phyloP scores from a whole-genome alignment of 2,888 invertebrate species.

The Cephus pulcher region DNA sequence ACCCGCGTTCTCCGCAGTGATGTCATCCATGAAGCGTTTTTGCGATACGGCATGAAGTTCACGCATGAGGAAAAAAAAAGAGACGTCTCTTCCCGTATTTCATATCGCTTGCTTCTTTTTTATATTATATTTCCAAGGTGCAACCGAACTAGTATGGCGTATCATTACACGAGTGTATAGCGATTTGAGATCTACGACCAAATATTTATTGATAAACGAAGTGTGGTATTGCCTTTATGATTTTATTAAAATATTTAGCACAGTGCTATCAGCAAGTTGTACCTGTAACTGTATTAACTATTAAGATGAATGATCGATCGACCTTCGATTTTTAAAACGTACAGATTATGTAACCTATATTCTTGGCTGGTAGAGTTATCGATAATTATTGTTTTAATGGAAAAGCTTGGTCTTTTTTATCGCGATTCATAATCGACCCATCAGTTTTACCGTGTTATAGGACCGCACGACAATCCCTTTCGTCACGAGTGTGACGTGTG shows the following conservation, averaged over 20 bases:
- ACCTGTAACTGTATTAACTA: background rate
- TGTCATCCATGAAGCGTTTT: conserved; percentile 41
- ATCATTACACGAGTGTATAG: background rate
- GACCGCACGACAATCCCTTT: background rate
- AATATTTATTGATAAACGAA: background rate
- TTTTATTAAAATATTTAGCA: background rate
- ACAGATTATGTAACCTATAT: background rate
- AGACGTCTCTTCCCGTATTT: background rate
- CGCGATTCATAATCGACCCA: background rate
- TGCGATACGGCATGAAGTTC: conserved; percentile 12
- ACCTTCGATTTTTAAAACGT: background rate
- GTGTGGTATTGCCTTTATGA: background rate
- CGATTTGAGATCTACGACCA: background rate
- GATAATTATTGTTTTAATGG: background rate
- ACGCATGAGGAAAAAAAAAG: background rate
- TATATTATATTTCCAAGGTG: background rate
- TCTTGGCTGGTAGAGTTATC: background rate
- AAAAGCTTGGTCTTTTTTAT: background rate
- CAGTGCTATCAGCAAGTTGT: background rate
- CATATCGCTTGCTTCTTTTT: background rate
- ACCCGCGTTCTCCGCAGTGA: conserved; percentile 43
- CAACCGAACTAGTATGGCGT: background rate
- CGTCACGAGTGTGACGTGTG: background rate
- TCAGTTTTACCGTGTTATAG: background rate
- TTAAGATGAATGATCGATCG: background rate